A percentile compares a stretch with the other conserved stretches of the same genome.
phyloP scores from a whole-genome alignment of 2,113 vertebrate species.

The Cisticola juncidis region DNA sequence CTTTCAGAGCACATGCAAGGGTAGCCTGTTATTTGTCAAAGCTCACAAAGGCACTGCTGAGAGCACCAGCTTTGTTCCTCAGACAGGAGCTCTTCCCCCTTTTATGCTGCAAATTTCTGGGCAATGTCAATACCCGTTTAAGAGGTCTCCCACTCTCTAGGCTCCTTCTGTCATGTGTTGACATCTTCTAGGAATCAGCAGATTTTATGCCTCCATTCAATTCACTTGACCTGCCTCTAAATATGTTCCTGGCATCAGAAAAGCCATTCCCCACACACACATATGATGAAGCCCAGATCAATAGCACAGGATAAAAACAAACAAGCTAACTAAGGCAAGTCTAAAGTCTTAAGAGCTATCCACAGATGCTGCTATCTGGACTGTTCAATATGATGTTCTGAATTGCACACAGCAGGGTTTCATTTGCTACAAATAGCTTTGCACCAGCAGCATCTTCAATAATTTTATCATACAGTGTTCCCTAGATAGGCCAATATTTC shows the following conservation, averaged over 20 bases:
- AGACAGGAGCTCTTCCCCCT: constrained; percentile 23
- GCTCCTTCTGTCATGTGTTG: constrained; percentile 36
- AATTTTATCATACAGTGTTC: constrained; percentile 64
- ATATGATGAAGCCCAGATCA: constrained; percentile 62
- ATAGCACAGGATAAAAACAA: constrained; percentile 58
- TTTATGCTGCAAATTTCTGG: constrained; percentile 43
- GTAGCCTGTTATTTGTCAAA: constrained; percentile 37
- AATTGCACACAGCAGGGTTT: constrained; percentile 72
- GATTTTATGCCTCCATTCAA: constrained; percentile 52
- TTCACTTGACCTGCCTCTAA: constrained; percentile 56
- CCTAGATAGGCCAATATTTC: constrained; percentile 62
- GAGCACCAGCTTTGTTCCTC: constrained; percentile 33
- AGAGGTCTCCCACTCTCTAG: constrained; percentile 47
- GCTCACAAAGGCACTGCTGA: constrained; percentile 58
- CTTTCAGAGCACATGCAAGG: constrained; percentile 35
- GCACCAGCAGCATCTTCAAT: constrained; percentile 65
- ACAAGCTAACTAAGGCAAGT: constrained; percentile 57
- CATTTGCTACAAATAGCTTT: constrained; percentile 74
- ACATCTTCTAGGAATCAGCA: constrained; percentile 63
- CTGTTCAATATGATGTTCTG: constrained; percentile 68
- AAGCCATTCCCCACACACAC: constrained; percentile 57
- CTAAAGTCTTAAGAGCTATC: constrained; percentile 54
- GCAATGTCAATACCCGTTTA: constrained; percentile 46
- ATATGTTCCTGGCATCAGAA: constrained; percentile 38
- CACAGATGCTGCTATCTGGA: constrained; percentile 55